Percentiles rank a stretch among this genome's conserved stretches.
These are phyloP conservation scores for Solenodon paradoxus DNA, from an alignment of 2,113 vertebrate species.

Conservation along the genomic window DNA sequence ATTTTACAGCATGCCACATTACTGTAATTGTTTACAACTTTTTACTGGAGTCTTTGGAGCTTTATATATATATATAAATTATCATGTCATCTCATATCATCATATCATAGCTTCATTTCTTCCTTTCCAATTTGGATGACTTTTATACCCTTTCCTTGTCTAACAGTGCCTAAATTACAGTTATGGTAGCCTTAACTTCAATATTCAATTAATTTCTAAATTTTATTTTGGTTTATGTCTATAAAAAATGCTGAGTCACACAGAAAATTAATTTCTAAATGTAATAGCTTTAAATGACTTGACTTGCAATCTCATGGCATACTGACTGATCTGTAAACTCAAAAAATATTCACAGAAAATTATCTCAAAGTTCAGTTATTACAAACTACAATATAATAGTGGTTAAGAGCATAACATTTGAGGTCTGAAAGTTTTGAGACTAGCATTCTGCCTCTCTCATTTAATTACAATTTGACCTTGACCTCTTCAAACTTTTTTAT, in stretches of 20 bases:
- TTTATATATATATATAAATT: too few relatives aligned
- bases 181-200: background rate
- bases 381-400: background rate
- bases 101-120: too few relatives aligned
- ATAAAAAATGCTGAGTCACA: conserved; percentile 19
- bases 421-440: background rate
- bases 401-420: background rate
- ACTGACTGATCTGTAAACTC: background rate
- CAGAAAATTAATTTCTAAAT: conserved; percentile 48
- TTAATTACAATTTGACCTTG: conserved; percentile 25
- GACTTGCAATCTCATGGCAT: conserved; percentile 16
- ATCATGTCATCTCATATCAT: too few relatives aligned
- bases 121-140: too few relatives aligned
- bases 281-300: background rate
- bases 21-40: too few relatives aligned
- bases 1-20: too few relatives aligned
- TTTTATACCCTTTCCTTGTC: too few relatives aligned
- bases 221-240: conserved; percentile 46
- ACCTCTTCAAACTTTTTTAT: background rate
- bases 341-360: conserved; percentile 37
- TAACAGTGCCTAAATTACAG: background rate
- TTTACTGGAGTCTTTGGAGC: too few relatives aligned
- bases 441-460: background rate
- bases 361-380: conserved; percentile 48
- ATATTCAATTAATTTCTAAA: conserved; percentile 14